phyloP scores from a whole-genome alignment of 2,797 vertebrate genomes.

The Phataginus tetradactyla region DNA sequence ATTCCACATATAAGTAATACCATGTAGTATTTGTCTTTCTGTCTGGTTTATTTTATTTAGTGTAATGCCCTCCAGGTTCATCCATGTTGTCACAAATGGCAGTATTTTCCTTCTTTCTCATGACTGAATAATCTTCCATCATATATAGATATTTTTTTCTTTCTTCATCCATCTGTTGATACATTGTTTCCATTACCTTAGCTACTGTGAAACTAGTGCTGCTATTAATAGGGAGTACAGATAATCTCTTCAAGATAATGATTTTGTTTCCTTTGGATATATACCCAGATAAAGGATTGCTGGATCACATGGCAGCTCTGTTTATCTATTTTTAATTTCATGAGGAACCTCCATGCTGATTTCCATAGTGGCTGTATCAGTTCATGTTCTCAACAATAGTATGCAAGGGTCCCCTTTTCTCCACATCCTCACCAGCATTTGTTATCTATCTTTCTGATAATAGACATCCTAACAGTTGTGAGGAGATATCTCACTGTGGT shows the following conservation, averaged over 20 bases:
- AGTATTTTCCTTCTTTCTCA: neutral
- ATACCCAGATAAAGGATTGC: neutral
- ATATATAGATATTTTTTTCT: neutral
- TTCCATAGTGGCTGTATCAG: neutral
- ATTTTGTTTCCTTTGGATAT: neutral
- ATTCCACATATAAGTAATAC: neutral
- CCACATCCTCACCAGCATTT: neutral
- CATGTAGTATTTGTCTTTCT: neutral
- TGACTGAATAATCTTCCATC: neutral
- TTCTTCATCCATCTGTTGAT: neutral
- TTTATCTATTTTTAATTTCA: neutral
- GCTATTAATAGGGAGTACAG: neutral
- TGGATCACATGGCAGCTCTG: neutral
- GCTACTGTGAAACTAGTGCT: neutral
- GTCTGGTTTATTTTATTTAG: neutral
- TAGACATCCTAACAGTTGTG: neutral
- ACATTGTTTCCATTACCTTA: neutral
- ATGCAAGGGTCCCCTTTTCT: neutral
- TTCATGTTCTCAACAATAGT: neutral
- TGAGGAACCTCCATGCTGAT: neutral
- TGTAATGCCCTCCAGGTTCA: neutral
- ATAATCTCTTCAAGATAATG: neutral
- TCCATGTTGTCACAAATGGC: neutral
- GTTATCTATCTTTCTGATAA: neutral
- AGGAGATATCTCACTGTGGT: neutral